Conservation (phyloP, 2,113 vertebrate species). For the Lontra canadensis region DNA sequence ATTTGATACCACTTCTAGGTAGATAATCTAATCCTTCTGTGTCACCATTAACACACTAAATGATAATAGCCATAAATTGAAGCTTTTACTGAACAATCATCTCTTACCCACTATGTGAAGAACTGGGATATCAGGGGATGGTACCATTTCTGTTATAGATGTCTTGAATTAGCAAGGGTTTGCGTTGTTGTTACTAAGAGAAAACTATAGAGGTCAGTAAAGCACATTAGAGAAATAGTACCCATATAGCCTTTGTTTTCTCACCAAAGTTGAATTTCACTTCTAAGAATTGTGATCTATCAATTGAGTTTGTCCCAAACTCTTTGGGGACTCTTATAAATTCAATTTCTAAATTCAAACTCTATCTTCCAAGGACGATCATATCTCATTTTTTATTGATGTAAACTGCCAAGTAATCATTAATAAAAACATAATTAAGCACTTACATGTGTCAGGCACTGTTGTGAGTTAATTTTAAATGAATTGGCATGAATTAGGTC, state of each 20-base stretch:
- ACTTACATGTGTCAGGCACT: not conserved
- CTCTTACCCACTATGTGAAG: not conserved
- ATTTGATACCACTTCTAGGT: not conserved
- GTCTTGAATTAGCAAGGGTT: not conserved
- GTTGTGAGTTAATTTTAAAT: slow-evolving; percentile 32
- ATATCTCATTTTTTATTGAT: not conserved
- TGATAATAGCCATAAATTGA: not conserved
- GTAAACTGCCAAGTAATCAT: not conserved
- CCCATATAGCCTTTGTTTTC: not conserved
- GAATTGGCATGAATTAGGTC: not conserved
- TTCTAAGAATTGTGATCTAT: slow-evolving; percentile 28
- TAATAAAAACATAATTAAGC: not conserved
- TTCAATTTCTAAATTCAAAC: slow-evolving; percentile 21
- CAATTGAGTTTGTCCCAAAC: slow-evolving; percentile 5
- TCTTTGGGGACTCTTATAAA: slow-evolving; percentile 1
- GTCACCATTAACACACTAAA: not conserved
- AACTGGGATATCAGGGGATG: not conserved
- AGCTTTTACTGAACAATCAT: not conserved
- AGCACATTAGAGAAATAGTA: slow-evolving; percentile 7
- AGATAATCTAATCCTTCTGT: not conserved
- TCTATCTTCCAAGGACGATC: not conserved
- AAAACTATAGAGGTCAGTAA: slow-evolving; percentile 82
- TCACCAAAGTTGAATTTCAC: slow-evolving; percentile 33
- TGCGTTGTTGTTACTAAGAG: slow-evolving; percentile 62
- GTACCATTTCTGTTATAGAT: not conserved